These are phyloP conservation scores for Molossus alvarezi DNA, from an alignment of 2,797 vertebrate genomes.

Conservation along the genomic window DNA sequence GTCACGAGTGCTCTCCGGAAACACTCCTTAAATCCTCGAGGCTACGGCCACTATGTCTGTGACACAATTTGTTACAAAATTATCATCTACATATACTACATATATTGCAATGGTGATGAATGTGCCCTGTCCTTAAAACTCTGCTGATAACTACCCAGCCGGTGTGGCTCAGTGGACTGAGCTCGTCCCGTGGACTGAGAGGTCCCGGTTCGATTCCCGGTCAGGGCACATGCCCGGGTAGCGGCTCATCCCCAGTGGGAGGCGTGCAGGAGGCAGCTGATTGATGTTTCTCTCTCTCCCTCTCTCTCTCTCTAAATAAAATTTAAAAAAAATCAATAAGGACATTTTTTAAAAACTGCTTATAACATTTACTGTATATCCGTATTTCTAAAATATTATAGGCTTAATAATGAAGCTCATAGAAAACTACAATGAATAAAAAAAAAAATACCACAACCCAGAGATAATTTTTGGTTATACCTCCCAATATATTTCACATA, in stretches of 20 bases:
- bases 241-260: no score
- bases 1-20: not conserved
- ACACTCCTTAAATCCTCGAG: not conserved
- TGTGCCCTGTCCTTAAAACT: not conserved
- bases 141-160: no score
- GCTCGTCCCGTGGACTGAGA: no score
- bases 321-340: no score
- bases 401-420: not conserved
- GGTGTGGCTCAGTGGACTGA: no score
- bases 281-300: no score
- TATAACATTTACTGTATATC: not conserved
- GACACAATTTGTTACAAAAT: not conserved
- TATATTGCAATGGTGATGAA: not conserved
- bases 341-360: not conserved
- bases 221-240: no score
- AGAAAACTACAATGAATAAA: constrained; percentile 19
- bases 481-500: not conserved
- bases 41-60: not conserved
- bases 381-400: constrained; percentile 15
- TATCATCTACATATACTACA: not conserved
- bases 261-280: no score
- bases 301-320: no score
- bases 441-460: constrained; percentile 28
- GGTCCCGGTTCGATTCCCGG: no score
- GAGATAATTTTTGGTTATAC: not conserved